Evolutionary conservation across 2,113 vertebrate genomes (phyloP).

Genomic region (Willisornis vidua): DNA sequence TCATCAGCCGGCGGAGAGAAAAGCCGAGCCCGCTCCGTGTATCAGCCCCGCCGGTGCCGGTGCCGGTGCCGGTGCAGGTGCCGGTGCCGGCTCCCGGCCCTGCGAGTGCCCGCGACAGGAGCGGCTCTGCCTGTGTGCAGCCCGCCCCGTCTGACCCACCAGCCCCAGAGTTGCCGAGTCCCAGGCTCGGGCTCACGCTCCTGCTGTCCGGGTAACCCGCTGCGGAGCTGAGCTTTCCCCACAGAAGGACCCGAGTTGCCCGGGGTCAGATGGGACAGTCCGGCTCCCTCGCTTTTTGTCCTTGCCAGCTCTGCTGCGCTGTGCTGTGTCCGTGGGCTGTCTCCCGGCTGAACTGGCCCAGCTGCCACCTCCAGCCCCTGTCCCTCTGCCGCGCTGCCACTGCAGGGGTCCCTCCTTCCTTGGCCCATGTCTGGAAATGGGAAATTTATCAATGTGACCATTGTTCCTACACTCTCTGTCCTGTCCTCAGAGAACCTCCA

Average conservation of each 20-base stretch:
- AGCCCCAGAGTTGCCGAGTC: fast-evolving
- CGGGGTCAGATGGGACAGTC: fast-evolving
- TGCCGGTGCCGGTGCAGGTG: no score
- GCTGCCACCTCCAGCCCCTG: background rate
- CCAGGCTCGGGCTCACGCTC: background rate
- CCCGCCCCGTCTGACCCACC: fast-evolving
- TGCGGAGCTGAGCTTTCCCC: background rate
- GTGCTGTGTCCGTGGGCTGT: background rate
- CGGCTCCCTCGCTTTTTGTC: fast-evolving
- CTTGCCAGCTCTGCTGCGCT: background rate
- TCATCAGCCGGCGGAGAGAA: background rate
- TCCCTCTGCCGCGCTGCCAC: background rate
- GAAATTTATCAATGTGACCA: background rate
- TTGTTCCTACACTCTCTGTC: background rate
- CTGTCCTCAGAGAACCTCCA: background rate
- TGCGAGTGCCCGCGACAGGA: background rate
- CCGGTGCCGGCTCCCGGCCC: no score
- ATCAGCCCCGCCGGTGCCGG: fast-evolving
- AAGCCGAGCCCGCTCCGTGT: background rate
- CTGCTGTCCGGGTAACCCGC: fast-evolving
- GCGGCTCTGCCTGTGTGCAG: fast-evolving
- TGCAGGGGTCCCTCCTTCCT: background rate
- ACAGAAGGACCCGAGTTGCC: fast-evolving
- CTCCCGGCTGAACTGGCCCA: background rate
- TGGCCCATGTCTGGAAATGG: fast-evolving